phyloP scores from a whole-genome alignment of 2,797 vertebrate species.

The Pyrocephalus nanus region DNA sequence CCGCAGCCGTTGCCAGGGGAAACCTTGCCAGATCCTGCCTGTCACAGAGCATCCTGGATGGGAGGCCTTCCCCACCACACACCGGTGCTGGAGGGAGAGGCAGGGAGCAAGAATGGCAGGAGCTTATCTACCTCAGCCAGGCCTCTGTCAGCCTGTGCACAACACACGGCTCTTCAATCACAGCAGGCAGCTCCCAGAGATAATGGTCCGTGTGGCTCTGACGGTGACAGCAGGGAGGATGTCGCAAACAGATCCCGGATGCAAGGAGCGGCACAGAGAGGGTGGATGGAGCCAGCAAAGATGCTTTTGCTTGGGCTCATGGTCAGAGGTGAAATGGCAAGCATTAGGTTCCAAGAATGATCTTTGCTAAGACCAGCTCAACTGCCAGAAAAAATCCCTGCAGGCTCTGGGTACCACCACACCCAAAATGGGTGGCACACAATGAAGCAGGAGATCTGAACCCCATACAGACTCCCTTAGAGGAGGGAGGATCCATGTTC shows the following conservation, averaged over 20 bases:
- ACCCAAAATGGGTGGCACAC: neutral
- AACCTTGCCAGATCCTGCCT: constrained; percentile 33
- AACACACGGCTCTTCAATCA: neutral
- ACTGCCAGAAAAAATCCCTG: neutral
- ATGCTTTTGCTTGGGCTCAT: neutral
- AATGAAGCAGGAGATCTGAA: neutral
- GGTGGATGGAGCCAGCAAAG: neutral
- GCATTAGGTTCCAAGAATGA: neutral
- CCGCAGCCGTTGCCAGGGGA: constrained; percentile 49
- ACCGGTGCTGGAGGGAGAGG: neutral
- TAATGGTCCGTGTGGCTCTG: neutral
- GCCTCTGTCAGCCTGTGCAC: neutral
- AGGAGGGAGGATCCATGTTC: neutral
- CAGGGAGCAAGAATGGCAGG: neutral
- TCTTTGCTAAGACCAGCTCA: neutral
- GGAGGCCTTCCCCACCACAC: neutral
- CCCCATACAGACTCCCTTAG: neutral
- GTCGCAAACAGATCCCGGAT: neutral
- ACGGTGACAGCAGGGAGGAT: neutral
- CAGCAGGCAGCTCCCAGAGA: neutral
- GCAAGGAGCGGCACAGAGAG: neutral
- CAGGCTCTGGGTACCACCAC: neutral
- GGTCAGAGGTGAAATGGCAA: neutral
- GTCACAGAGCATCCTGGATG: constrained; percentile 18
- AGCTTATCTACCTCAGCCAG: constrained; percentile 63